Evolutionary conservation across 2,888 invertebrate species (phyloP).

Genomic region (Argynnis bischoffii): DNA sequence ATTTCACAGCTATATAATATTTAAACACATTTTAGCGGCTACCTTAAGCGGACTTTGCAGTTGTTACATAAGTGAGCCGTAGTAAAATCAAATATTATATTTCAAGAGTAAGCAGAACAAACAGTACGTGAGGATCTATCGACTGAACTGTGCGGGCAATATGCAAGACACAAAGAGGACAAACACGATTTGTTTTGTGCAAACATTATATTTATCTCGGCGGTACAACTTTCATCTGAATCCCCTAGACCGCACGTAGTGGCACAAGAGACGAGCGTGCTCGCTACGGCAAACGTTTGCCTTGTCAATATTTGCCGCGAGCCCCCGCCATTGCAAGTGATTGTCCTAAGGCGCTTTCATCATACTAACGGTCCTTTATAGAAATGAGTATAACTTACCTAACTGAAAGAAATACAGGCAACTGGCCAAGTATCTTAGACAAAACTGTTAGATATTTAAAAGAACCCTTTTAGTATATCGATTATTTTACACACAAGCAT

Average conservation of each 20-base stretch:
- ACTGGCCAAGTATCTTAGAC: not conserved
- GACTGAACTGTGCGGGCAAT: conserved; percentile 62
- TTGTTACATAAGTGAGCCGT: conserved; percentile 18
- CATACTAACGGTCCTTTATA: conserved; percentile 41
- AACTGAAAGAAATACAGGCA: not conserved
- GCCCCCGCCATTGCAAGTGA: conserved; percentile 63
- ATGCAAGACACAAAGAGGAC: conserved; percentile 66
- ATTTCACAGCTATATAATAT: no score
- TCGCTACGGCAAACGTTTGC: conserved; percentile 71
- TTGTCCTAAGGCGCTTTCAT: conserved; percentile 51
- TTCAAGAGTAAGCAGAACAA: conserved; percentile 51
- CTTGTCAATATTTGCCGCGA: conserved; percentile 73
- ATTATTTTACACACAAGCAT: not conserved
- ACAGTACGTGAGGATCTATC: conserved; percentile 69
- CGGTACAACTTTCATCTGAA: conserved; percentile 62
- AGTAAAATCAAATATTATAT: conserved; percentile 36
- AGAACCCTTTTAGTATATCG: not conserved
- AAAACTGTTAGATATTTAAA: not conserved
- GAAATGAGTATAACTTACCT: conserved; percentile 34
- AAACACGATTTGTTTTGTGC: conserved; percentile 74
- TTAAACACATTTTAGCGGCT: not conserved
- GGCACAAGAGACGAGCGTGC: conserved; percentile 66
- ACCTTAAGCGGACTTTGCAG: conserved; percentile 8
- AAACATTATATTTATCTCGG: conserved; percentile 70
- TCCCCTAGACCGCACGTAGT: conserved; percentile 61